A percentile compares a stretch with the other conserved stretches of the same genome.
Evolutionary conservation across 2,888 invertebrate species (phyloP).

Genomic region (Aleiodes testaceus): DNA sequence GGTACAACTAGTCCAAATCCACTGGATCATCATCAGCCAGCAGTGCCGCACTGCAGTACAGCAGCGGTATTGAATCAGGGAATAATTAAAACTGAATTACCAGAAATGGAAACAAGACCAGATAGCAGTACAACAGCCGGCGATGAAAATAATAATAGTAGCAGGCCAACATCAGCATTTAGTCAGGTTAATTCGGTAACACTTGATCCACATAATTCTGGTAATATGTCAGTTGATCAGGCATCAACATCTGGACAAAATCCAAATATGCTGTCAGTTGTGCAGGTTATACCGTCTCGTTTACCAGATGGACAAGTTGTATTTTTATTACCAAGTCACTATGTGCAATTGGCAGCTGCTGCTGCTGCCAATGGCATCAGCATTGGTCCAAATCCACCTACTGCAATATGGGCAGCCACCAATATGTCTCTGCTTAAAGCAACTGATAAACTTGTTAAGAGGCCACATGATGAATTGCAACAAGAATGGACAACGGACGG

Average conservation of each 20-base stretch:
- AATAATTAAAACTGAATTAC: slow-evolving; percentile 58
- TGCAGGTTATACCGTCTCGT: slow-evolving; percentile 75
- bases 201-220: slow-evolving; percentile 59
- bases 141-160: slow-evolving; percentile 74
- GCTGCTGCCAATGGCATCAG: slow-evolving; percentile 71
- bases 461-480: slow-evolving; percentile 63
- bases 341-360: slow-evolving; percentile 77
- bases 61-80: slow-evolving; percentile 55
- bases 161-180: slow-evolving; percentile 67
- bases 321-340: slow-evolving; percentile 78
- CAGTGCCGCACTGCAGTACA: slow-evolving; percentile 72
- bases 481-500: slow-evolving; percentile 63
- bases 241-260: slow-evolving; percentile 64
- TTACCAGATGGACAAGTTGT: slow-evolving; percentile 78
- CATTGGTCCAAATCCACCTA: slow-evolving; percentile 70
- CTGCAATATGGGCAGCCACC: slow-evolving; percentile 71
- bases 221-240: slow-evolving; percentile 57
- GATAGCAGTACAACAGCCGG: slow-evolving; percentile 73
- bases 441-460: slow-evolving; percentile 68
- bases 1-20: slow-evolving; percentile 66
- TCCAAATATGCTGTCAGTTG: slow-evolving; percentile 71
- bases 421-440: slow-evolving; percentile 70
- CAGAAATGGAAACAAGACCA: slow-evolving; percentile 66
- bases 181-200: slow-evolving; percentile 61
- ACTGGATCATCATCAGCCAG: slow-evolving; percentile 65